These are phyloP conservation scores for Platycercus adscitus DNA, from an alignment of 2,113 vertebrate genomes.

Conservation along the genomic window DNA sequence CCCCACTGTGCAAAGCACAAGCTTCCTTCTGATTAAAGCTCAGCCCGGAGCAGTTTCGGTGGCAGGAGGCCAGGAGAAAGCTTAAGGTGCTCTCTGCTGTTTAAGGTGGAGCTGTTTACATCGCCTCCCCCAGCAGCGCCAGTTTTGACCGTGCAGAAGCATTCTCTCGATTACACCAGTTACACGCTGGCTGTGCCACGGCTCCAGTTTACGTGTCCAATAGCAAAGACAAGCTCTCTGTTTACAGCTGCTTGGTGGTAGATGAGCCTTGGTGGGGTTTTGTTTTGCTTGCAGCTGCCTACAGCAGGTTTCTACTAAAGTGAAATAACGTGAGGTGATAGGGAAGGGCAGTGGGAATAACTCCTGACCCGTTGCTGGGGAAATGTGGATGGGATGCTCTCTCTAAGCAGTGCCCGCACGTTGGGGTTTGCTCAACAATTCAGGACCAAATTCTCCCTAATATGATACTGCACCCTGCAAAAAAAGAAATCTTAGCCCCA, in stretches of 20 bases:
- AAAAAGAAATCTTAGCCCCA: not conserved
- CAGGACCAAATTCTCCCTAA: not conserved
- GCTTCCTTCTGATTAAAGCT: conserved; percentile 71
- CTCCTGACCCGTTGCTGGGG: not conserved
- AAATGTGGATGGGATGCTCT: not conserved
- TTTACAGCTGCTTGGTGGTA: accelerated
- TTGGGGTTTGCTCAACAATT: not conserved
- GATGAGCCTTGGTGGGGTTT: not conserved
- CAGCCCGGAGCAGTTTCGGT: conserved; percentile 52
- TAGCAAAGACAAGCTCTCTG: accelerated
- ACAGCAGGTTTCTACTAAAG: not conserved
- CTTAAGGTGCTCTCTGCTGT: conserved; percentile 62
- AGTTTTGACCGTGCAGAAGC: not conserved
- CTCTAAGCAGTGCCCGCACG: accelerated
- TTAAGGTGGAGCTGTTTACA: conserved; percentile 70
- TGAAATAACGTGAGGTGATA: not conserved
- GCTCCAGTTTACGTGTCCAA: not conserved
- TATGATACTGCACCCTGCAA: not conserved
- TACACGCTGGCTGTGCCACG: accelerated
- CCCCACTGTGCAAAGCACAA: conserved; percentile 37
- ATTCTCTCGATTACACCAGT: not conserved
- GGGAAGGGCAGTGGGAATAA: not conserved
- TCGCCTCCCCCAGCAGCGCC: not conserved
- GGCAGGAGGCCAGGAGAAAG: conserved; percentile 64
- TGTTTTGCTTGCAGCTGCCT: not conserved